A percentile compares a stretch with the other conserved stretches of the same genome.
These are phyloP conservation scores for Acleris holmiana DNA, from an alignment of 2,888 invertebrate species.

Conservation along the genomic window DNA sequence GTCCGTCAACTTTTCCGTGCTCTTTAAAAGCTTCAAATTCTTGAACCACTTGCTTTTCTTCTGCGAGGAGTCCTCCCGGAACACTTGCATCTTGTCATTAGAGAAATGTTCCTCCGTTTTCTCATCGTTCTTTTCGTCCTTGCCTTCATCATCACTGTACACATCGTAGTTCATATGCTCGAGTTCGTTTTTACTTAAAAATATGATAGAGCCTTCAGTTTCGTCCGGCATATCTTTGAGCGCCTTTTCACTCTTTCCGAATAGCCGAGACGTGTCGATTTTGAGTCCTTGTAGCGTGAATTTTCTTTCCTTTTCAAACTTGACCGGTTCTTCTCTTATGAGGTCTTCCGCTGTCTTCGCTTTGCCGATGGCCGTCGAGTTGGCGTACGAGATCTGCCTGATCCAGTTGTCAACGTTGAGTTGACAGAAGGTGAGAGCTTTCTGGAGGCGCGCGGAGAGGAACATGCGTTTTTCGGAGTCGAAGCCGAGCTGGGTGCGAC, in stretches of 20 bases:
- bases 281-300: constrained; percentile 81
- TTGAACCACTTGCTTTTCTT: constrained; percentile 88
- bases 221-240: constrained; percentile 83
- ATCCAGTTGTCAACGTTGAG: constrained; percentile 86
- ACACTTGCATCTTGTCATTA: constrained; percentile 79
- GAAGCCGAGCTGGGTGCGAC: constrained; percentile 85
- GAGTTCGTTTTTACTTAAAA: constrained; percentile 86
- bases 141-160: constrained; percentile 79
- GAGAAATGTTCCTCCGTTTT: constrained; percentile 72
- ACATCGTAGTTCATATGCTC: constrained; percentile 85
- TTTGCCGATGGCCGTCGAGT: constrained; percentile 67
- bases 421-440: constrained; percentile 87
- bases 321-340: constrained; percentile 81
- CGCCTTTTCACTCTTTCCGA: constrained; percentile 81
- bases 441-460: constrained; percentile 86
- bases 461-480: constrained; percentile 86
- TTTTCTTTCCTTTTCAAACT: constrained; percentile 80
- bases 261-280: constrained; percentile 77
- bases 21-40: constrained; percentile 81
- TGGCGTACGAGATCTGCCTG: constrained; percentile 84
- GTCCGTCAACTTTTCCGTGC: constrained; percentile 75
- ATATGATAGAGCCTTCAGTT: constrained; percentile 87
- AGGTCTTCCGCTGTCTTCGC: constrained; percentile 81
- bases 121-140: constrained; percentile 75
- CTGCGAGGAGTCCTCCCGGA: constrained; percentile 75